phyloP scores from a whole-genome alignment of 2,113 vertebrate genomes.

The Oreochromis tanganicae region DNA sequence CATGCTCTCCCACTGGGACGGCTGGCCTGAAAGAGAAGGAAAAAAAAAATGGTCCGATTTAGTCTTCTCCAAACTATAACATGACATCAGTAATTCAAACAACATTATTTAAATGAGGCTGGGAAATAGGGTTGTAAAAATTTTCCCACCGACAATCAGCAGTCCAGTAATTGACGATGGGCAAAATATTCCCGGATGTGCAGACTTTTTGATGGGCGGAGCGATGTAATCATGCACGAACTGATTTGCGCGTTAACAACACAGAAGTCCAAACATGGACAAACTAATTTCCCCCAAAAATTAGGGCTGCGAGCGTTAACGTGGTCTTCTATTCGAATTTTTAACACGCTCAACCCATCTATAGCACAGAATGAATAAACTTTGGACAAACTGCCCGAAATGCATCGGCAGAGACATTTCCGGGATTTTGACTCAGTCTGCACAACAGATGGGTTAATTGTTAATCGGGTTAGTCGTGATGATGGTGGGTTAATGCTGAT shows the following conservation, averaged over 20 bases:
- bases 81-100: background rate
- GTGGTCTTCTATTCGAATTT: background rate
- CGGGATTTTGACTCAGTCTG: background rate
- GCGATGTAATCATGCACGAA: background rate
- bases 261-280: background rate
- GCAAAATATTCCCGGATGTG: background rate
- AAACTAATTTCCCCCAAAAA: background rate
- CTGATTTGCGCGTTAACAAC: background rate
- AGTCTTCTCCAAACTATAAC: background rate
- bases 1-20: conserved; percentile 92
- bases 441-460: background rate
- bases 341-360: background rate
- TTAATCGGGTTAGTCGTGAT: background rate
- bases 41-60: background rate
- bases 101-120: background rate
- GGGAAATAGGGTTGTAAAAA: background rate
- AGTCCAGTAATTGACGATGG: background rate
- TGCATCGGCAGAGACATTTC: background rate
- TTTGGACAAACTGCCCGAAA: background rate
- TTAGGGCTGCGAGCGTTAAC: background rate
- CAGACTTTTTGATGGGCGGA: background rate
- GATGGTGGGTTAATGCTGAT: background rate
- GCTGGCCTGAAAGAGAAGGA: conserved; percentile 76
- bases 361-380: background rate
- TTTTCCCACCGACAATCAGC: background rate